These are phyloP conservation scores for Rhinatrema bivittatum DNA, from an alignment of 2,797 vertebrate species.

Conservation along the genomic window DNA sequence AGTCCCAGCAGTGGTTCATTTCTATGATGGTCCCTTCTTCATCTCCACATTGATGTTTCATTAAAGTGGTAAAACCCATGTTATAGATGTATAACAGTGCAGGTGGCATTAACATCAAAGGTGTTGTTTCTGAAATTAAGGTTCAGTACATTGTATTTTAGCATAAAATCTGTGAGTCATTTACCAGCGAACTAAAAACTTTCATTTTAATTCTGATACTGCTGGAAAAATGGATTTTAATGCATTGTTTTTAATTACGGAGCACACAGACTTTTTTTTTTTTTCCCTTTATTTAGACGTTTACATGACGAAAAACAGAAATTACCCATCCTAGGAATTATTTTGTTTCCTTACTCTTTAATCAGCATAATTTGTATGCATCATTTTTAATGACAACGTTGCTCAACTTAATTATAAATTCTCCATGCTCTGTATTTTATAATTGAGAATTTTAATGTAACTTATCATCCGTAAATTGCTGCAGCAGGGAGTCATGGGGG, in stretches of 20 bases:
- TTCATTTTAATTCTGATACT: conserved; percentile 31
- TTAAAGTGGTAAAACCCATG: no score
- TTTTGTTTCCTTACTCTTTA: no score
- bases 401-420: no score
- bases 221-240: conserved; percentile 8
- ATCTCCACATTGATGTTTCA: no score
- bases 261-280: no score
- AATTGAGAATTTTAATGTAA: neutral
- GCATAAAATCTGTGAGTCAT: conserved; percentile 30
- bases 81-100: conserved; percentile 12
- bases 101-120: conserved; percentile 24
- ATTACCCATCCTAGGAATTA: no score
- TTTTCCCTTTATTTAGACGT: no score
- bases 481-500: neutral
- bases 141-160: conserved; percentile 23
- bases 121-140: conserved; percentile 22
- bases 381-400: conserved; percentile 3
- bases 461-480: conserved; percentile 5
- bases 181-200: conserved; percentile 24
- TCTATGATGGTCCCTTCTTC: no score
- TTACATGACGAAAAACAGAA: no score
- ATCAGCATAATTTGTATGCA: no score
- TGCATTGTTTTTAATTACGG: conserved; percentile 26
- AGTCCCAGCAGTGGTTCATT: no score
- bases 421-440: neutral